phyloP scores from a whole-genome alignment of 2,888 invertebrate genomes.

The Zaprionus lineosus region DNA sequence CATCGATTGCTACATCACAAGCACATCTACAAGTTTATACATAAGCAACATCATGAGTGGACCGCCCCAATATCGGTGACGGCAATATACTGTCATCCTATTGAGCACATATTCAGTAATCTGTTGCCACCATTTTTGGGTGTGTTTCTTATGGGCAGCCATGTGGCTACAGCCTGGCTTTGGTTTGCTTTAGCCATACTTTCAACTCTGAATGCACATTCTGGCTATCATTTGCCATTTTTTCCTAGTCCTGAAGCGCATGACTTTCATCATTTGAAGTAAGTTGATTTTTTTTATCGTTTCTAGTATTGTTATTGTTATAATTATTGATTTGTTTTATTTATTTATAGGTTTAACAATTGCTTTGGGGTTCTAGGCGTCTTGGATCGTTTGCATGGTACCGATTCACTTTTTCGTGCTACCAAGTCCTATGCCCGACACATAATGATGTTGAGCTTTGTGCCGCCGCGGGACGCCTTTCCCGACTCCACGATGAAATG shows the following conservation, averaged over 20 bases:
- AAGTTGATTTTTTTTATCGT: slow-evolving; percentile 67
- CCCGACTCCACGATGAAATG: slow-evolving; percentile 84
- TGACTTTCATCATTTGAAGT: slow-evolving; percentile 94
- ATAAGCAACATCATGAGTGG: slow-evolving; percentile 95
- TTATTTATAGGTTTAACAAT: slow-evolving; percentile 88
- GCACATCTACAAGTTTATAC: slow-evolving; percentile 90
- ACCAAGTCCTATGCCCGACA: slow-evolving; percentile 89
- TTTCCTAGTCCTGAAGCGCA: slow-evolving; percentile 93
- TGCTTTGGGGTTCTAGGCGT: slow-evolving; percentile 92
- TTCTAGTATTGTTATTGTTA: slow-evolving; percentile 3
- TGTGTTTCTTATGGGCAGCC: slow-evolving; percentile 88
- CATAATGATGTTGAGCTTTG: slow-evolving; percentile 87
- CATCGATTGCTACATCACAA: slow-evolving; percentile 91
- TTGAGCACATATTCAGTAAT: slow-evolving; percentile 90
- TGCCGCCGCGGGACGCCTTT: slow-evolving; percentile 87
- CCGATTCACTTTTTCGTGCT: slow-evolving; percentile 89
- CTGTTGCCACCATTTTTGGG: slow-evolving; percentile 90
- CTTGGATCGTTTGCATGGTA: slow-evolving; percentile 91
- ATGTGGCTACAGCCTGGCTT: slow-evolving; percentile 89
- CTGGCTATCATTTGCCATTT: slow-evolving; percentile 93
- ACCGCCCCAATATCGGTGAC: slow-evolving; percentile 93
- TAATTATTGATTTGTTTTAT: no score
- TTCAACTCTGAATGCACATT: slow-evolving; percentile 91
- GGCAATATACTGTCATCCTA: slow-evolving; percentile 91
- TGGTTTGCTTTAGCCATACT: slow-evolving; percentile 91